phyloP scores from a whole-genome alignment of 2,113 vertebrate species.

The Colaptes auratus region DNA sequence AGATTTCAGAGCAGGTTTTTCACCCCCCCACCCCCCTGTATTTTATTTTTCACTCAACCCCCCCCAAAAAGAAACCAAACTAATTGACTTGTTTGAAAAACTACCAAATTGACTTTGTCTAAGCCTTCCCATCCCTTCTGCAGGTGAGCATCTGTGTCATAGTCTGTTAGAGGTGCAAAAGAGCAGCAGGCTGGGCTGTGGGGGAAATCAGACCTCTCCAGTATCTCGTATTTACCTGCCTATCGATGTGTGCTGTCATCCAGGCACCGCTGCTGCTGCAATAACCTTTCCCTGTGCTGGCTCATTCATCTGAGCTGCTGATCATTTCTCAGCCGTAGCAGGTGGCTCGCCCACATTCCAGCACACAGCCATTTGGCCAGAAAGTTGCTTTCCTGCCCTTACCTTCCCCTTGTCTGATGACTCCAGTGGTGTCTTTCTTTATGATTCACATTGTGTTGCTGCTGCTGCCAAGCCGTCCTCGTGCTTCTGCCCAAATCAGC shows the following conservation, averaged over 20 bases:
- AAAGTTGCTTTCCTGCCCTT: background rate
- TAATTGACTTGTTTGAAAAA: background rate
- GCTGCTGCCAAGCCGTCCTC: background rate
- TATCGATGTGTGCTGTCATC: background rate
- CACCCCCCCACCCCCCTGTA: background rate
- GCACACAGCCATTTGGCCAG: background rate
- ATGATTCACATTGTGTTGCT: accelerated
- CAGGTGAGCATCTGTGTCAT: background rate
- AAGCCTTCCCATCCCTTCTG: background rate
- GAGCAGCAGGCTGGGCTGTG: background rate
- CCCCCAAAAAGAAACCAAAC: background rate
- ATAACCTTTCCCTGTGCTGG: background rate
- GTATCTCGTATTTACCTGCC: background rate
- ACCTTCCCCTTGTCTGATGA: background rate
- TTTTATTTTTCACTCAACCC: background rate
- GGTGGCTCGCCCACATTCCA: background rate
- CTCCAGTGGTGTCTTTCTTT: background rate
- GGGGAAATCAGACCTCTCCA: background rate
- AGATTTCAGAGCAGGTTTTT: background rate
- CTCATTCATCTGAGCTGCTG: background rate
- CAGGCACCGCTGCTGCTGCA: accelerated
- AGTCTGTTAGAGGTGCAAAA: background rate
- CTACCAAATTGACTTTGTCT: background rate
- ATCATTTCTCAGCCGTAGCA: background rate
- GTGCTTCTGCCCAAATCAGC: background rate